A percentile compares a stretch with the other conserved stretches of the same genome.
Conservation (phyloP, 1,140 invertebrate species). For the Drosophila kohkoa region DNA sequence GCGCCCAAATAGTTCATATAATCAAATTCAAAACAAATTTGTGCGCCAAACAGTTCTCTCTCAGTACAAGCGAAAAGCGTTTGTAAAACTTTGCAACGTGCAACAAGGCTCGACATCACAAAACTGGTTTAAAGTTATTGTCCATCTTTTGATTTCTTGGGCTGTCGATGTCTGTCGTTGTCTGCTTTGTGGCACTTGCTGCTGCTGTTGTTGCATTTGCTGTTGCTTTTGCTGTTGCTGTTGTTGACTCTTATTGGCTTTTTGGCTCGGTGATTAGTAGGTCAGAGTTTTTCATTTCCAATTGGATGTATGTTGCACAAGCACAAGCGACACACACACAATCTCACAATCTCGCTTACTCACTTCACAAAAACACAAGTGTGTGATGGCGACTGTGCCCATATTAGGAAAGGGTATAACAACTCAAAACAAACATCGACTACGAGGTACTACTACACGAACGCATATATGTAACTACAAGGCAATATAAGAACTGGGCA, state of each 20-base stretch:
- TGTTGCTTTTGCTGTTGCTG: slow-evolving; percentile 42
- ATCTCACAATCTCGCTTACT: slow-evolving; percentile 47
- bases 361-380: slow-evolving; percentile 44
- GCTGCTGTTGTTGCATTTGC: slow-evolving; percentile 18
- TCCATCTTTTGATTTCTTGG: slow-evolving; percentile 82
- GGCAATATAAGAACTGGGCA: slow-evolving; percentile 73
- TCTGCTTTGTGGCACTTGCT: slow-evolving; percentile 60
- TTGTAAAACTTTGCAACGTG: slow-evolving; percentile 32
- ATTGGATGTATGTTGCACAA: slow-evolving; percentile 79
- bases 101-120: slow-evolving; percentile 67
- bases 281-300: slow-evolving; percentile 83
- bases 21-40: slow-evolving; percentile 83
- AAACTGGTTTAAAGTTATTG: slow-evolving; percentile 82
- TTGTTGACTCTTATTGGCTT: slow-evolving; percentile 81
- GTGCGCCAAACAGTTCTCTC: slow-evolving; percentile 59
- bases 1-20: slow-evolving; percentile 61
- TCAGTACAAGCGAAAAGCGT: slow-evolving; percentile 60
- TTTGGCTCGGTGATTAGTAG: slow-evolving; percentile 82
- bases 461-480: slow-evolving; percentile 56
- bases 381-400: slow-evolving; percentile 55
- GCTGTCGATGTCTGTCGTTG: slow-evolving; percentile 62
- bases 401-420: slow-evolving; percentile 80
- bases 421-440: slow-evolving; percentile 54
- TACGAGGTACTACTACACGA: slow-evolving; percentile 48
- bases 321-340: slow-evolving; percentile 24